Evolutionary conservation across 2,888 invertebrate species (phyloP).

Genomic region (Deilephila elpenor): DNA sequence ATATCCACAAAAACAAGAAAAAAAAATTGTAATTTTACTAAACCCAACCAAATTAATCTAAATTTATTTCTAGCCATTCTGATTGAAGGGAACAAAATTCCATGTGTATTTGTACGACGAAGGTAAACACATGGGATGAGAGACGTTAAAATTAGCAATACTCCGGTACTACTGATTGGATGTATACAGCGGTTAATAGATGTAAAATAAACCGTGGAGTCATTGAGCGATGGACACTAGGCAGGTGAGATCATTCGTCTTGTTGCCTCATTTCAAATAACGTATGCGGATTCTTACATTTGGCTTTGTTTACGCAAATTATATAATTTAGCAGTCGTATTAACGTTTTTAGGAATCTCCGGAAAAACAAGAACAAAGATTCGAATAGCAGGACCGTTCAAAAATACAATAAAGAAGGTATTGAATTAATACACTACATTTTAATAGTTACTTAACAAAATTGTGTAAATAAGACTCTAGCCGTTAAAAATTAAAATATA

Average conservation of each 20-base stretch:
- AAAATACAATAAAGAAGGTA: no score
- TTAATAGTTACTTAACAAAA: no score
- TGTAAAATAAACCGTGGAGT: constrained; percentile 32
- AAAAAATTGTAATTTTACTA: neutral
- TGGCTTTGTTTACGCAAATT: neutral
- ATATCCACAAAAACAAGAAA: neutral
- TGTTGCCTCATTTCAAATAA: neutral
- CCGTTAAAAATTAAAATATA: no score
- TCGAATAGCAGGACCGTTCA: no score
- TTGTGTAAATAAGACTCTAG: no score
- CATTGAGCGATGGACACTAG: constrained; percentile 34
- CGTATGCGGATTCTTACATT: neutral
- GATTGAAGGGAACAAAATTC: constrained; percentile 23
- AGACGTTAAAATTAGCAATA: constrained; percentile 32
- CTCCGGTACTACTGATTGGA: neutral
- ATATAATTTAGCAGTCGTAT: no score
- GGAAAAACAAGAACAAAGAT: no score
- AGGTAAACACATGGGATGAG: constrained; percentile 27
- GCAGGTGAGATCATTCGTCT: constrained; percentile 21
- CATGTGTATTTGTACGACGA: constrained; percentile 20
- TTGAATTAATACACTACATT: no score
- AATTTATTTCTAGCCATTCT: neutral
- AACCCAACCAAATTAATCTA: constrained; percentile 1
- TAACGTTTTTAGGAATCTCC: no score
- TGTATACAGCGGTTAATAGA: constrained; percentile 19